A percentile compares a stretch with the other conserved stretches of the same genome.
phyloP scores from a whole-genome alignment of 2,888 invertebrate species.

The Adelognathus sp. region DNA sequence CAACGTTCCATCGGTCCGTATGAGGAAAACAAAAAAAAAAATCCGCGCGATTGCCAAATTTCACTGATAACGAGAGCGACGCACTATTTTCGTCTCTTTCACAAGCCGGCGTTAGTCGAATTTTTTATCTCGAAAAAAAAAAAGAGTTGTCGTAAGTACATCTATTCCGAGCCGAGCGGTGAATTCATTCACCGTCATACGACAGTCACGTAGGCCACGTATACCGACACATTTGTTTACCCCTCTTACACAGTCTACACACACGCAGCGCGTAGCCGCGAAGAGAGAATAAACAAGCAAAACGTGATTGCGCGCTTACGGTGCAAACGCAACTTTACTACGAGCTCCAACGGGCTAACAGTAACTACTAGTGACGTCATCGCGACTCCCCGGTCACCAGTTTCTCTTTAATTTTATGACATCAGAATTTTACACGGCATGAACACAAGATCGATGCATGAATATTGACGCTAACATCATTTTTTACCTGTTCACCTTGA shows the following conservation, averaged over 20 bases:
- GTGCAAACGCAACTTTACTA: not conserved
- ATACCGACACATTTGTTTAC: constrained; percentile 14
- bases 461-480: not conserved
- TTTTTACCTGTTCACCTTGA: not conserved
- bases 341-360: not conserved
- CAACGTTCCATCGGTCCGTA: not conserved
- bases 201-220: constrained; percentile 49
- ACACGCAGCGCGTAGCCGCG: not conserved
- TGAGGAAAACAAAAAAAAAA: no score
- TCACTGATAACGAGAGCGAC: not conserved
- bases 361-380: not conserved
- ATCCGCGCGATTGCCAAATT: not conserved
- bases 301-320: not conserved
- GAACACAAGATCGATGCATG: not conserved
- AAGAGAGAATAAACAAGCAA: not conserved
- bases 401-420: not conserved
- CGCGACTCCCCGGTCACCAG: no score
- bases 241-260: not conserved
- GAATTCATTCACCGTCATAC: constrained; percentile 14
- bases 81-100: not conserved
- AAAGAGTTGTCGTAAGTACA: not conserved
- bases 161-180: not conserved
- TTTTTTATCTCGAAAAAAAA: constrained; percentile 1
- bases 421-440: not conserved
- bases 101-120: not conserved